A percentile compares a stretch with the other conserved stretches of the same genome.
Conservation (phyloP, 2,888 invertebrate genomes). For the Campopleginae sp. region DNA sequence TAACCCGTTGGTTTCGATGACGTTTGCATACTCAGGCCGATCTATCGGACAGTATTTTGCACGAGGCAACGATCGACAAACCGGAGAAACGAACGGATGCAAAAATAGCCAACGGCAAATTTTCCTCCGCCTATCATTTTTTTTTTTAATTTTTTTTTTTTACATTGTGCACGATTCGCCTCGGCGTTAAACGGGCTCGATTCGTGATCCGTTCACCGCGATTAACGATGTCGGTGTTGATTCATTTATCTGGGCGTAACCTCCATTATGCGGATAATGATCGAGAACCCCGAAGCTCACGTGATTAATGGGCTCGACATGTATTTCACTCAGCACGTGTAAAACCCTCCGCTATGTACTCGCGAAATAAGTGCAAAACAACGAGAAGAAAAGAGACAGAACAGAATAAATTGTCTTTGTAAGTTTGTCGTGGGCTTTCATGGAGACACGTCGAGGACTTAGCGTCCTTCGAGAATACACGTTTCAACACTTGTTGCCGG, state of each 20-base stretch:
- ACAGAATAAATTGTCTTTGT: background rate
- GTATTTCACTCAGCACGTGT: background rate
- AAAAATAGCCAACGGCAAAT: background rate
- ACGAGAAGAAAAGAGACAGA: background rate
- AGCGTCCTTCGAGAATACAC: slow-evolving; percentile 44
- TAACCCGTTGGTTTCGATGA: background rate
- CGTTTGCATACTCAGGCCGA: background rate
- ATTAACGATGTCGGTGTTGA: slow-evolving; percentile 50
- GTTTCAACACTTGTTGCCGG: slow-evolving; percentile 21
- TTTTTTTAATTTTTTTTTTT: background rate
- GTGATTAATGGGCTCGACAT: slow-evolving; percentile 33
- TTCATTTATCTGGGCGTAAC: slow-evolving; percentile 59
- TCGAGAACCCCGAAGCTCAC: slow-evolving; percentile 37
- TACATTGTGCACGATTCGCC: background rate
- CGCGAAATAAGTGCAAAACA: background rate
- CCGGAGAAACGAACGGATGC: slow-evolving; percentile 6
- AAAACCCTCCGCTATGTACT: background rate
- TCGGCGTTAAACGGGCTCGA: slow-evolving; percentile 42
- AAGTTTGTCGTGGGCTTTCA: slow-evolving; percentile 44
- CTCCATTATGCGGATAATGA: slow-evolving; percentile 58
- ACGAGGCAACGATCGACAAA: background rate
- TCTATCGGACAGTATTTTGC: background rate
- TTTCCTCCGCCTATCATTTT: background rate
- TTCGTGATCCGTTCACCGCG: slow-evolving; percentile 62
- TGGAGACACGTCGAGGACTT: slow-evolving; percentile 29